Base-by-base conservation (phyloP, 2,797 vertebrate species). In the Acropternis orthonyx region DNA sequence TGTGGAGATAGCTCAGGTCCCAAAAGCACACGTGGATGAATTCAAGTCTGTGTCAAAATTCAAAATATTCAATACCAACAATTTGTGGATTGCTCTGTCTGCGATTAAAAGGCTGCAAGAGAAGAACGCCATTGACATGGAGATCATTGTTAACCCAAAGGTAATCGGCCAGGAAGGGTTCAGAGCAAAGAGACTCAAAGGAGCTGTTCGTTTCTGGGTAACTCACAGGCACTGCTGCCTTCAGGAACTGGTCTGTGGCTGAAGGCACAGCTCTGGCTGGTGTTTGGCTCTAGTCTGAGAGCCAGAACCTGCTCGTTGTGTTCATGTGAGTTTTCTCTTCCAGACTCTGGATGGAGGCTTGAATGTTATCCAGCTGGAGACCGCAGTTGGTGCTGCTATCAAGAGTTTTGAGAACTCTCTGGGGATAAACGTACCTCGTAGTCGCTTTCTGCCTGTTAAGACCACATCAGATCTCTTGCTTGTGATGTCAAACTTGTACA, bases 11-110 rank as follows among this genome's bases (percentile, higher is more conserved):
- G 99, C 99, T 44, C 99, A 99, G 97, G 99, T 99, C 39, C 99
- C 99, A 4, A 99, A 99, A 97, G 98, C 99, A 27, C 98, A 99
- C 0, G 99, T 99, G 4, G 99, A 99, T 92, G 99, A 99, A 96
- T 99, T 99, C 98, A 99, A 99, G 97, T 99, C 99, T 0, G 99
- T 99, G 95, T 98, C 99, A 69, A 99, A 99, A 97, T 99, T 99
- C 97, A 99, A 99, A 98, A 99, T 99, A 97, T 99, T 99, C 97
- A 99, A 99, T 95, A 99, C 99, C 93, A 99, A 99, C 98, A 99
- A 99, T 93, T 85, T 99, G 96, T 99, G 99, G 99, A 99, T 99
- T 93, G 99, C 99, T 23, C 97, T 99, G 95, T 98, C 98, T 54
- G 99, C 99, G 49, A 98, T 99, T 95, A 99, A 99, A 98, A 98